Evolutionary conservation across 1,140 invertebrate species (phyloP).

Genomic region (Oncopodura yosiiana): DNA sequence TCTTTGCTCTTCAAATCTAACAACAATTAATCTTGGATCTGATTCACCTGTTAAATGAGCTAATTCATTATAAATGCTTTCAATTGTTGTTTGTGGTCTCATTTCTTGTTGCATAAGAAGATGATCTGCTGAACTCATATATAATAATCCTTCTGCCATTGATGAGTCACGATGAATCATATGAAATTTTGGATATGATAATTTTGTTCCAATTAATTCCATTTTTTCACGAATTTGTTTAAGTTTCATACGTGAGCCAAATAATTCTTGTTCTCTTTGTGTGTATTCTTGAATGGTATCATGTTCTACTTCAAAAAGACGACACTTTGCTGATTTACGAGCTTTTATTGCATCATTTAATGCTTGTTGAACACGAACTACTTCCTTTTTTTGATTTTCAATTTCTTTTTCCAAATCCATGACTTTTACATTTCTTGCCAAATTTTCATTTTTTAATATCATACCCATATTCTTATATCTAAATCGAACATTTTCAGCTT

Average conservation of each 20-base stretch:
- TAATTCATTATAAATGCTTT: conserved; percentile 24
- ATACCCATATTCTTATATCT: conserved; percentile 29
- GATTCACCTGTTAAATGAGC: conserved; percentile 31
- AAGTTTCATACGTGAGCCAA: conserved; percentile 21
- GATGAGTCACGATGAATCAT: conserved; percentile 33
- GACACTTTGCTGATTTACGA: conserved; percentile 6
- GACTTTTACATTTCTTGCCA: conserved; percentile 18
- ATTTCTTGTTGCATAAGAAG: conserved; percentile 1
- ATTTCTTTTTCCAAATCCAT: conserved; percentile 11
- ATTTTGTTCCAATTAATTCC: conserved; percentile 29
- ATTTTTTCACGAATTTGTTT: conserved; percentile 31
- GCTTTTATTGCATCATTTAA: conserved; percentile 24
- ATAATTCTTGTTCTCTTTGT: conserved; percentile 28
- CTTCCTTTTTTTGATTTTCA: conserved; percentile 23
- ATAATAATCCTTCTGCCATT: conserved; percentile 23
- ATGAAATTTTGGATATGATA: conserved; percentile 32
- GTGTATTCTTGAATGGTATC: conserved; percentile 27
- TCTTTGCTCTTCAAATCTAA: conserved; percentile 27
- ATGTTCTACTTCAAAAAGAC: conserved; percentile 23
- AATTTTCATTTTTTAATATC: conserved; percentile 29
- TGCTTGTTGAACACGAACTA: conserved; percentile 4
- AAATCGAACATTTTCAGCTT: conserved; percentile 32
- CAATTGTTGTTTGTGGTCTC: conserved; percentile 16
- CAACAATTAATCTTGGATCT: conserved; percentile 24
- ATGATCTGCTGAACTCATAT: background rate